Conservation (phyloP, 2,888 invertebrate species). For the Chrysolina haemoptera region DNA sequence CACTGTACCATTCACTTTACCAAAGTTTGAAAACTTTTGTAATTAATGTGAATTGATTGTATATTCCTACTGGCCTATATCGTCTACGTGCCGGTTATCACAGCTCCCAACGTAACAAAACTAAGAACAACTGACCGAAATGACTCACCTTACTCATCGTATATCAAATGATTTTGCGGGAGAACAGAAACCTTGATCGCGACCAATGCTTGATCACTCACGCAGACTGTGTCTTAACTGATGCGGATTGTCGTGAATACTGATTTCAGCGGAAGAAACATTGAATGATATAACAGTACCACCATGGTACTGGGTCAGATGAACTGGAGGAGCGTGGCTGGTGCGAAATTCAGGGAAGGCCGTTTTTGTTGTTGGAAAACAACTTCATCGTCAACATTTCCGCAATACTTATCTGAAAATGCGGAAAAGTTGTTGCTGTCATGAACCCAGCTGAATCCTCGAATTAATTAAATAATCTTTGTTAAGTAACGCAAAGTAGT, state of each 20-base stretch:
- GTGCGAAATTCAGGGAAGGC: slow-evolving; percentile 24
- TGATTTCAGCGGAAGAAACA: slow-evolving; percentile 45
- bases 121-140: slow-evolving; percentile 26
- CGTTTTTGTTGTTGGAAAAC: slow-evolving; percentile 14
- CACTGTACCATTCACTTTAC: too few species aligned
- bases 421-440: too few species aligned
- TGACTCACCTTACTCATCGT: slow-evolving; percentile 52
- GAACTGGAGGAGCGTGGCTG: slow-evolving; percentile 32
- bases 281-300: slow-evolving; percentile 55
- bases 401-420: background rate
- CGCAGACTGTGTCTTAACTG: slow-evolving; percentile 38
- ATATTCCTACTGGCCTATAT: too few species aligned
- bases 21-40: too few species aligned
- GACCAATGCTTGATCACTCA: slow-evolving; percentile 40
- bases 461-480: too few species aligned
- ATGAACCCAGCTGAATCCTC: too few species aligned
- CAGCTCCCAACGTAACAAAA: slow-evolving; percentile 33
- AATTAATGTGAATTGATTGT: too few species aligned
- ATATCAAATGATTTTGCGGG: slow-evolving; percentile 18
- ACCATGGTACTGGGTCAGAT: slow-evolving; percentile 53
- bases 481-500: too few species aligned
- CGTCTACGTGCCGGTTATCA: slow-evolving; percentile 45
- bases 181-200: slow-evolving; percentile 37
- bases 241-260: slow-evolving; percentile 42
- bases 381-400: background rate